Conservation (phyloP, 1,140 invertebrate species). For the Anagrus nilaparvatae region DNA sequence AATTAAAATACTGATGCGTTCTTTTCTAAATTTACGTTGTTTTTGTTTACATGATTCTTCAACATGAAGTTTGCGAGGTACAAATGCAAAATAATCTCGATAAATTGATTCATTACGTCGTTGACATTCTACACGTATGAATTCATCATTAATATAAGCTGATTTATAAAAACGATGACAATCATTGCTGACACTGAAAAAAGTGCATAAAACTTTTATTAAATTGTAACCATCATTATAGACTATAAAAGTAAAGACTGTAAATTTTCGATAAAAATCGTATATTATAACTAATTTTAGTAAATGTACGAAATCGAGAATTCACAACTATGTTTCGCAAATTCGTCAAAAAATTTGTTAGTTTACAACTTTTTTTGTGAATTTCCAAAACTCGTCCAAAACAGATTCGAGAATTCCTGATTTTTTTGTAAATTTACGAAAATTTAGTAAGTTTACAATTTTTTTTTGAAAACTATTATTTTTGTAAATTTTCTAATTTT, state of each 20-base stretch:
- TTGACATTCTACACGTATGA: conserved; percentile 50
- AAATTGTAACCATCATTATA: not conserved
- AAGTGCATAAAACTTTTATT: not conserved
- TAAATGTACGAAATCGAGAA: not conserved
- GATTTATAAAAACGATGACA: conserved; percentile 39
- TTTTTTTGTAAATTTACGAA: too few relatives aligned
- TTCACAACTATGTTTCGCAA: not conserved
- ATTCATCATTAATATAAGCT: conserved; percentile 45
- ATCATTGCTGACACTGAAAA: conserved; percentile 31
- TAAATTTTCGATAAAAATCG: not conserved
- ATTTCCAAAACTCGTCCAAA: too few relatives aligned
- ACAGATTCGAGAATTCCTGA: too few relatives aligned
- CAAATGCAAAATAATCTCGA: conserved; percentile 59
- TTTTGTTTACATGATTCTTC: conserved; percentile 23
- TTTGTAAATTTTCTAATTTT: too few relatives aligned
- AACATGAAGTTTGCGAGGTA: conserved; percentile 40
- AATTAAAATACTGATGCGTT: conserved; percentile 56
- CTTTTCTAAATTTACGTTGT: conserved; percentile 1
- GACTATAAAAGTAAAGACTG: not conserved
- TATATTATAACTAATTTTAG: not conserved
- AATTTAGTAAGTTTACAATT: too few relatives aligned
- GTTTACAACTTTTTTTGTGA: too few relatives aligned
- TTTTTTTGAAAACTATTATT: too few relatives aligned
- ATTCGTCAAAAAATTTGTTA: not conserved
- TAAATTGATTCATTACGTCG: conserved; percentile 43